Evolutionary conservation across 2,888 invertebrate genomes (phyloP).

Genomic region (Molanna angustata): DNA sequence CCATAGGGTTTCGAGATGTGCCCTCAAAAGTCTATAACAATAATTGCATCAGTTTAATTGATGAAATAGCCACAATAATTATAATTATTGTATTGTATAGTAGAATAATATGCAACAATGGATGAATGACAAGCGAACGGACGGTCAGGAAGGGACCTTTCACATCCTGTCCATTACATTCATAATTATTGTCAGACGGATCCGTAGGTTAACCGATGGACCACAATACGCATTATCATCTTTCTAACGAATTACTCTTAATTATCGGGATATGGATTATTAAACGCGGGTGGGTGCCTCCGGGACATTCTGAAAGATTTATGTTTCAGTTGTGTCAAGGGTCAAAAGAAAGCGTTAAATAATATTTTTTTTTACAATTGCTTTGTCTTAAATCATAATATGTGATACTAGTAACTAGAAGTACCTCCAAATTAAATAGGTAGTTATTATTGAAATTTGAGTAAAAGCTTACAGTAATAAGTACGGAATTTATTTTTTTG

Average conservation of each 20-base stretch:
- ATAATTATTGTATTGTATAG: not conserved
- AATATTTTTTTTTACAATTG: too few relatives aligned
- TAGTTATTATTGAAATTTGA: too few relatives aligned
- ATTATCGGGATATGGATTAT: not conserved
- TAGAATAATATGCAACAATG: too few relatives aligned
- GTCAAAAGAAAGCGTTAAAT: too few relatives aligned
- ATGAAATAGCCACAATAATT: not conserved
- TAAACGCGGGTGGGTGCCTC: not conserved
- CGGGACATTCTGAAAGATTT: not conserved
- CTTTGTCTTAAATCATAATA: too few relatives aligned
- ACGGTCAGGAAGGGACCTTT: too few relatives aligned
- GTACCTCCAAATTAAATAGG: too few relatives aligned
- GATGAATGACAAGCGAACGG: too few relatives aligned
- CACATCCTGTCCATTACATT: not conserved
- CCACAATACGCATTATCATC: not conserved
- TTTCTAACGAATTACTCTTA: not conserved
- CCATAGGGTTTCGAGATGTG: not conserved
- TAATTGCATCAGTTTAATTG: not conserved
- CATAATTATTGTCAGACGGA: not conserved
- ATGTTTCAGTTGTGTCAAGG: not conserved
- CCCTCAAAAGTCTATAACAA: not conserved
- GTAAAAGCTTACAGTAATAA: too few relatives aligned
- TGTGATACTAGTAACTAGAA: too few relatives aligned
- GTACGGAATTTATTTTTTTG: too few relatives aligned
- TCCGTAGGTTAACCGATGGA: not conserved